Base-by-base conservation (phyloP, 2,113 vertebrate genomes). In the Eulacestoma nigropectus region DNA sequence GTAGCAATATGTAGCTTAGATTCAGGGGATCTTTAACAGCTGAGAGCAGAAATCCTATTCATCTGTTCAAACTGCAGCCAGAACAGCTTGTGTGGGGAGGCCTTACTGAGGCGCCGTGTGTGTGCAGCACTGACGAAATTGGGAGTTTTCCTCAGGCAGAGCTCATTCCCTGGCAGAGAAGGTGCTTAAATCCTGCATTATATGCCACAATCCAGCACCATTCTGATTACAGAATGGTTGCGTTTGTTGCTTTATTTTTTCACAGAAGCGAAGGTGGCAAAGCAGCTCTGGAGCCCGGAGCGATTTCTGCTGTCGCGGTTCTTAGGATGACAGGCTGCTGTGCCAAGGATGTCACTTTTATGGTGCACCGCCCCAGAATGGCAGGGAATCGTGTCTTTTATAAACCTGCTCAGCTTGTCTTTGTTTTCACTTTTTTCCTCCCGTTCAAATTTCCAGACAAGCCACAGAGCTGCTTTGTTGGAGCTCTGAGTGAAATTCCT, bases 401-500 rank as follows among this genome's bases (percentile, higher is more conserved):
- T 32, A 64, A 93, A 29, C 30, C 49, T 77, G 26, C 30, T 39
- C 44, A 9, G 3, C 59, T 63, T 90, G 52, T 79, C 87, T 93
- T 77, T 94, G 42, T 62, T 94, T 95, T 74, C 50, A 35, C 46
- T 80, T 92, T 90, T 94, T 90, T 52, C 55, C 44, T 47, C 47
- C 47, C 78, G 52, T 77, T 94, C 56, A 49, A 0, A 52, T 77
- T 88, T 47, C 46, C 52, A 90, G 90, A 63, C 67, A 49, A 95
- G 79, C 22, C 67, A 25, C 75, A 44, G 84, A 59, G 35, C 90
- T 93, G 77, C 77, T n/a, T n/a, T 81, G 15, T 46, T 73, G 62
- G 90, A 96, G 72, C 85, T 84, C 15, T 67, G 26, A 91, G 63
- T 93, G 83, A 94, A 78, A 95, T 86, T 75, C 47, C 55, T 74